A percentile compares a stretch with the other conserved stretches of the same genome.
Conservation (phyloP, 2,888 invertebrate genomes). For the Timema podura region DNA sequence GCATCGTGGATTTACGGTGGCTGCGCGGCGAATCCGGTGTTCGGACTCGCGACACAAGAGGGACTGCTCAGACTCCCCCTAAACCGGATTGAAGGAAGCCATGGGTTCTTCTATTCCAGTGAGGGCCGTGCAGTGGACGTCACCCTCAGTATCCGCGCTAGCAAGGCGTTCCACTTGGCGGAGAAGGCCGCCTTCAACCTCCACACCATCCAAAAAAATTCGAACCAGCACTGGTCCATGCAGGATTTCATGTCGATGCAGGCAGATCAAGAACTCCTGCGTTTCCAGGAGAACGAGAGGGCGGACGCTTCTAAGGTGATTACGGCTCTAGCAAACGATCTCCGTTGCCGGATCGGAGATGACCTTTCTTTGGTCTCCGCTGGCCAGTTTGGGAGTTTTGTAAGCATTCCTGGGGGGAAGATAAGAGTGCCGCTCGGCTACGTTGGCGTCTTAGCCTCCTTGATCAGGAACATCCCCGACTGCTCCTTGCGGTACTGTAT, state of each 20-base stretch:
- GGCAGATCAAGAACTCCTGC: slow-evolving; percentile 27
- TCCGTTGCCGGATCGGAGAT: slow-evolving; percentile 64
- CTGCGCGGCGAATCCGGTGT: slow-evolving; percentile 65
- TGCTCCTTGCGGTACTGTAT: slow-evolving; percentile 41
- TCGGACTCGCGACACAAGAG: slow-evolving; percentile 64
- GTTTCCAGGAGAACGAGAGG: slow-evolving; percentile 26
- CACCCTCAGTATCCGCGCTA: slow-evolving; percentile 59
- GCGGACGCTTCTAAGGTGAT: slow-evolving; percentile 61
- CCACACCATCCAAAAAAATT: neutral
- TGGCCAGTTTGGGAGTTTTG: slow-evolving; percentile 66
- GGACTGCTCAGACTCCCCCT: slow-evolving; percentile 47
- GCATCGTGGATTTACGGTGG: slow-evolving; percentile 70
- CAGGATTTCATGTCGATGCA: slow-evolving; percentile 24
- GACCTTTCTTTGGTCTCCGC: slow-evolving; percentile 69
- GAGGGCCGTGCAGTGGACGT: slow-evolving; percentile 64
- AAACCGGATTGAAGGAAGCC: slow-evolving; percentile 11
- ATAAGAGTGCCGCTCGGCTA: slow-evolving; percentile 62
- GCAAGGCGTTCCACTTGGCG: slow-evolving; percentile 54
- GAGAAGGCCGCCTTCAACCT: neutral
- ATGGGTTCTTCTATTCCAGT: slow-evolving; percentile 61
- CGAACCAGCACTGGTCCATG: slow-evolving; percentile 19
- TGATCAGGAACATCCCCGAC: slow-evolving; percentile 60
- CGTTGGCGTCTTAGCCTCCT: slow-evolving; percentile 62
- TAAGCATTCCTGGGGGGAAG: slow-evolving; percentile 62
- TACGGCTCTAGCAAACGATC: slow-evolving; percentile 60